phyloP scores from a whole-genome alignment of 23 tunicate species.

The Clavelina lepadiformis region DNA sequence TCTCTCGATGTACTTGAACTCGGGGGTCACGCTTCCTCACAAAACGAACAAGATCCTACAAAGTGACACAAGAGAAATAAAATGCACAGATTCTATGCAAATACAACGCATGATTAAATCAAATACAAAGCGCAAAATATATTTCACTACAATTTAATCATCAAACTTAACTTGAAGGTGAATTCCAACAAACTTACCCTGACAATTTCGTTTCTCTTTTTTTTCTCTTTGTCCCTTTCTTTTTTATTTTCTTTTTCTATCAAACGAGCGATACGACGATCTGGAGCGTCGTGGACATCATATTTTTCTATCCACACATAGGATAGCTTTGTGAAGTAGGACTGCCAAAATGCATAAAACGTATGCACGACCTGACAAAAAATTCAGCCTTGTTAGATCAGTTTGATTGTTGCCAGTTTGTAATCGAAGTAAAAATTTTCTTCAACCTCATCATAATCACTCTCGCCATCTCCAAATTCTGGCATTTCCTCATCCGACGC shows the following conservation, averaged over 20 bases:
- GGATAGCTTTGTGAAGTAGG: slow-evolving; percentile 64
- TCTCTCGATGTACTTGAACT: slow-evolving; percentile 50
- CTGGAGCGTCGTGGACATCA: slow-evolving; percentile 76
- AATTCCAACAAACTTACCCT: slow-evolving; percentile 54
- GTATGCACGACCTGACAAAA: slow-evolving; percentile 60
- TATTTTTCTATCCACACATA: slow-evolving; percentile 81
- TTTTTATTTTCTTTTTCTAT: slow-evolving; percentile 92
- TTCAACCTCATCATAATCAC: slow-evolving; percentile 58
- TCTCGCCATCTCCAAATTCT: slow-evolving; percentile 55
- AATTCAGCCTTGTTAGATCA: too few species aligned
- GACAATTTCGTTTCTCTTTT: slow-evolving; percentile 78
- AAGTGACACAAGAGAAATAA: neutral
- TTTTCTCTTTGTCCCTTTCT: slow-evolving; percentile 81
- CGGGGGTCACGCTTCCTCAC: slow-evolving; percentile 93
- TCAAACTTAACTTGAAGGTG: too few species aligned
- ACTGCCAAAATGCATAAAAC: slow-evolving; percentile 79
- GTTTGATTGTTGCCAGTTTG: neutral
- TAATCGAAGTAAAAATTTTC: neutral
- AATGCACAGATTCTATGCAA: too few species aligned
- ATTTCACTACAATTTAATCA: too few species aligned
- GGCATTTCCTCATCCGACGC: slow-evolving; percentile 62
- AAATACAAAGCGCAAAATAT: too few species aligned
- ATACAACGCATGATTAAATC: too few species aligned
- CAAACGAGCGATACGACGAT: slow-evolving; percentile 64
- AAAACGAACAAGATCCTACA: slow-evolving; percentile 70